Evolutionary conservation across 2,797 vertebrate genomes (phyloP), one percentile per base, ranked within the genome.

Genomic region (Siniperca scherzeri): DNA sequence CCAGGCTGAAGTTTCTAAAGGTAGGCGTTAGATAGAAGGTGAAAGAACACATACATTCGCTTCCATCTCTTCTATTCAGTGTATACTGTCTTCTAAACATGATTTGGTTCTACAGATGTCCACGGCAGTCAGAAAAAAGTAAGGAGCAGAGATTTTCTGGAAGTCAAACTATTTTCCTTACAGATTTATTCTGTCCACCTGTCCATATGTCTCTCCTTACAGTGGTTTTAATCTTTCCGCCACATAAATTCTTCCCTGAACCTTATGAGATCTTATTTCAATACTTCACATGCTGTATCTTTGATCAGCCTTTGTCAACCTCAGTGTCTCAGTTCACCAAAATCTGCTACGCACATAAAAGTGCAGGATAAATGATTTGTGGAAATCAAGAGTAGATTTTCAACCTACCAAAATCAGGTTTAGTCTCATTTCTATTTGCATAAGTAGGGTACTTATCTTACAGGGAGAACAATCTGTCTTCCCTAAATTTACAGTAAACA

Each of bases 181-280:
- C 64, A 78, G 82, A 88, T 90, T 87, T 90, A 92, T 83, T 78
- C 61, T 2, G 56, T 82, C 89, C 92, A 94, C 92, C 92, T 94
- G 92, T 91, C 87, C 74, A 73, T 38, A 65, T 60, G 85, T 88
- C 84, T 92, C 85, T 77, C 30, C 80, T 92, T 86, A 86, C 87
- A 78, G 62, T 5, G 64, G 74, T 87, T 91, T 91, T 56, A 81
- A 85, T 90, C 88, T 85, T 84, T 81, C 76, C 69, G 75, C 74
- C 78, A 69, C 83, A 88, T 85, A 74, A 91, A 87, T 90, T 88
- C 76, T 80, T 73, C 75, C 42, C 57, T 36, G 71, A 87, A 84
- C 84, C 71, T 76, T 80, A 56, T 36, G 71, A 72, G 77, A 68
- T 89, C 85, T 87, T 56, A 77, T 87, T 89, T 90, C 90, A 79